phyloP scores from a whole-genome alignment of 1,140 invertebrate genomes.

The Achroia grisella region DNA sequence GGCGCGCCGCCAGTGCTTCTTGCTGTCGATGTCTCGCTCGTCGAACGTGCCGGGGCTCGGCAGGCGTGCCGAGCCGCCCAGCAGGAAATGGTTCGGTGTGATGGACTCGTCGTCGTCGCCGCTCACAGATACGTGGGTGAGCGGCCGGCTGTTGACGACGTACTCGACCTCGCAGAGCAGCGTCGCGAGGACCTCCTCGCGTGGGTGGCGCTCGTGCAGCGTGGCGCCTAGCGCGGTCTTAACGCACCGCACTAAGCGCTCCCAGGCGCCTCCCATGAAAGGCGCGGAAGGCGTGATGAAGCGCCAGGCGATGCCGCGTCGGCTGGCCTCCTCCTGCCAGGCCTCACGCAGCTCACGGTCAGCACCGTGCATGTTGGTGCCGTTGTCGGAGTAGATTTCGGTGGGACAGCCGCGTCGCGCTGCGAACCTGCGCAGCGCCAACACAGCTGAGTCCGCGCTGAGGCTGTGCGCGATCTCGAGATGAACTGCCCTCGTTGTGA shows the following conservation, averaged over 20 bases:
- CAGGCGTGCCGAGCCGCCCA: not conserved
- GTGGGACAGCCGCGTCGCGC: conserved; percentile 30
- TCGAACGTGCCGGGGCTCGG: not conserved
- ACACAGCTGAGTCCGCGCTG: no score
- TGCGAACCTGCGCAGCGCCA: no score
- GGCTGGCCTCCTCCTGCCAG: not conserved
- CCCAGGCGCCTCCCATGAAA: conserved; percentile 42
- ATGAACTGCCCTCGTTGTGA: no score
- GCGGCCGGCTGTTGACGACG: not conserved
- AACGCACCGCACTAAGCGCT: conserved; percentile 21
- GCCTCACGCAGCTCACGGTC: conserved; percentile 9
- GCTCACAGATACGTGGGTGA: conserved; percentile 2
- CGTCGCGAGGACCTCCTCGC: not conserved
- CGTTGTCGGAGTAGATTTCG: conserved; percentile 46
- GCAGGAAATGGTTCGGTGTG: not conserved
- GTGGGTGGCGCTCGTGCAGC: conserved; percentile 2
- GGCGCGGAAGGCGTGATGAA: conserved; percentile 33
- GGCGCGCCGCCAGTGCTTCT: not conserved
- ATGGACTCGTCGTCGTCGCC: not conserved
- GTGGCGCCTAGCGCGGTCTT: conserved; percentile 13
- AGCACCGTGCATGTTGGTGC: conserved; percentile 44
- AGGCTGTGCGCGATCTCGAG: no score
- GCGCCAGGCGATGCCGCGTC: conserved; percentile 16
- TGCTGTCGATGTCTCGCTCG: not conserved
- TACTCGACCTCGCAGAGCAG: not conserved